Conservation (phyloP, 2,888 invertebrate species). For the Platycnemis pennipes region DNA sequence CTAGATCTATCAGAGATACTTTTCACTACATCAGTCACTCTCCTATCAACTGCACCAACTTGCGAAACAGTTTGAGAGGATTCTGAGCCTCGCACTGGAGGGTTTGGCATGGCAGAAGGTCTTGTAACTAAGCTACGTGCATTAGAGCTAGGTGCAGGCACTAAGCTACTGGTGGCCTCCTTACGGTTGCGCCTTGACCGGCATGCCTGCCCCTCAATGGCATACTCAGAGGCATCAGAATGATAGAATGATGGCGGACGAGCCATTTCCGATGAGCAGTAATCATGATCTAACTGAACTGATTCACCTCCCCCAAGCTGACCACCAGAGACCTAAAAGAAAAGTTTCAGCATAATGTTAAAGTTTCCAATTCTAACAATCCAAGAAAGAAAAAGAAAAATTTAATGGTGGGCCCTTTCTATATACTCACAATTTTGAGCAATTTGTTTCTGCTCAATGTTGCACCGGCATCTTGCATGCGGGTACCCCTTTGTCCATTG, state of each 20-base stretch:
- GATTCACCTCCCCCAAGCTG: conserved; percentile 75
- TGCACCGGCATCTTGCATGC: conserved; percentile 77
- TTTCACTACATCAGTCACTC: conserved; percentile 30
- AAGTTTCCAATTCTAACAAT: no score
- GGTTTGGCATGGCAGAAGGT: neutral
- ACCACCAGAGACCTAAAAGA: conserved; percentile 28
- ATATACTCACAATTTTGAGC: conserved; percentile 76
- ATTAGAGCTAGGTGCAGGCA: neutral
- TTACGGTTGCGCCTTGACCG: conserved; percentile 19
- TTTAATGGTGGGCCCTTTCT: no score
- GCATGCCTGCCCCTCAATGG: conserved; percentile 41
- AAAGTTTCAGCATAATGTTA: no score
- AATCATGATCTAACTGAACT: conserved; percentile 82
- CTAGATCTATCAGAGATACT: conserved; percentile 61
- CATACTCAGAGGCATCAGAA: conserved; percentile 72
- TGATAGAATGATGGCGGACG: conserved; percentile 72
- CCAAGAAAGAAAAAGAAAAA: no score
- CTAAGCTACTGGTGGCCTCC: neutral
- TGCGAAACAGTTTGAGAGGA: conserved; percentile 69
- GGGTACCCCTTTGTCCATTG: conserved; percentile 75
- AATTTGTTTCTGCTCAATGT: conserved; percentile 77
- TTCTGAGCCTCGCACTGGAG: conserved; percentile 45
- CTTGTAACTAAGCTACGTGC: neutral
- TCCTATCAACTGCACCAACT: conserved; percentile 18
- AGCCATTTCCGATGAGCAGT: conserved; percentile 77